phyloP scores from a whole-genome alignment of 2,113 vertebrate species.

The Podarcis muralis region DNA sequence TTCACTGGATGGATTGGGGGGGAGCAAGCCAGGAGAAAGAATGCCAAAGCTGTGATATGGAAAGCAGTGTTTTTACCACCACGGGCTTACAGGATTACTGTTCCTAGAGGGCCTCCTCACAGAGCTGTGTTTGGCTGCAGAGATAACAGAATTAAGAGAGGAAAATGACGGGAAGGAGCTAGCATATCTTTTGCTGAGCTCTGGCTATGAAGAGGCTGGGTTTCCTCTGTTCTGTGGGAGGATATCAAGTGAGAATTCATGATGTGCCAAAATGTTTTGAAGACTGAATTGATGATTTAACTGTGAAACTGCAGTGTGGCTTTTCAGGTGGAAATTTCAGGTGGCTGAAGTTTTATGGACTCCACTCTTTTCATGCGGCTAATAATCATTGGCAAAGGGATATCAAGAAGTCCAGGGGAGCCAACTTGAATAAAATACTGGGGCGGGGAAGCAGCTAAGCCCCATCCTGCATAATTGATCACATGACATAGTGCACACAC shows the following conservation, averaged over 20 bases:
- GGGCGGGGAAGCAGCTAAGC: no score
- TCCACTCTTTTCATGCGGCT: neutral
- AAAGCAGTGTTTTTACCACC: slow-evolving; percentile 30
- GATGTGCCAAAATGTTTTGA: slow-evolving; percentile 7
- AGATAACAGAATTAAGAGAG: slow-evolving; percentile 36
- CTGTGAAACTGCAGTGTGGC: neutral
- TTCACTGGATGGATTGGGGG: neutral
- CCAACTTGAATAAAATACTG: no score
- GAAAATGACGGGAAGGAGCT: neutral
- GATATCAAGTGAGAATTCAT: slow-evolving; percentile 18
- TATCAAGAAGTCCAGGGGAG: neutral
- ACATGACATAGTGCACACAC: no score
- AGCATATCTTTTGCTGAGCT: slow-evolving; percentile 10
- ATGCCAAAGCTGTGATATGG: neutral
- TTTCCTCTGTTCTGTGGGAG: slow-evolving; percentile 21
- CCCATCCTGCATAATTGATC: no score
- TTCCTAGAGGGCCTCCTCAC: slow-evolving; percentile 33
- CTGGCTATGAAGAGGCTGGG: slow-evolving; percentile 1
- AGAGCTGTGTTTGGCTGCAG: slow-evolving; percentile 28
- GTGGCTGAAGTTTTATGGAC: neutral
- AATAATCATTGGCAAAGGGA: neutral
- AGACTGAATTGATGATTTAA: neutral
- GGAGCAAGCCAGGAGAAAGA: slow-evolving; percentile 9
- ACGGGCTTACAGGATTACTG: slow-evolving; percentile 13
- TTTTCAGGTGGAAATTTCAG: neutral